Evolutionary conservation across 1,140 invertebrate species (phyloP).

Genomic region (Drosophila ohnishii): DNA sequence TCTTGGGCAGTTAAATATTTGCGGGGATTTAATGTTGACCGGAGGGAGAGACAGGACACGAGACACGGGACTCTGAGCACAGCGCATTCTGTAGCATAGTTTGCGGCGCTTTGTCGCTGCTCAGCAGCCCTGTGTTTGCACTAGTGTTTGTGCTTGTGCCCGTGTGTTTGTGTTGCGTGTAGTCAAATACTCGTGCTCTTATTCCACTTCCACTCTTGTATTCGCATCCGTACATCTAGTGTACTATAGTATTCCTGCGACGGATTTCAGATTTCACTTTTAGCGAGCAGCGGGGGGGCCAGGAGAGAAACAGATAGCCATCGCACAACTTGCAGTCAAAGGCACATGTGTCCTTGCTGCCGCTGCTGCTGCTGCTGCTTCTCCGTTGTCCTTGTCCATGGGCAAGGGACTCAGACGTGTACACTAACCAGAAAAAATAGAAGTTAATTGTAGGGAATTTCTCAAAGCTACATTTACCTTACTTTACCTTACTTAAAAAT

Average conservation of each 20-base stretch:
- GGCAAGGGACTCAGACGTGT: slow-evolving; percentile 21
- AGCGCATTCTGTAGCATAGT: slow-evolving; percentile 36
- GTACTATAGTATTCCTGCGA: slow-evolving; percentile 44
- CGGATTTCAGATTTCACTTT: slow-evolving; percentile 77
- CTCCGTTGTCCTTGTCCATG: slow-evolving; percentile 70
- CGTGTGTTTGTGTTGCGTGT: slow-evolving; percentile 59
- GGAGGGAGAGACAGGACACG: slow-evolving; percentile 3
- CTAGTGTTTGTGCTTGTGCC: slow-evolving; percentile 25
- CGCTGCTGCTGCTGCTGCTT: slow-evolving; percentile 9
- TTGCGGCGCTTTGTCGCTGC: slow-evolving; percentile 52
- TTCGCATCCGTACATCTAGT: slow-evolving; percentile 42
- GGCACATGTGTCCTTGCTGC: slow-evolving; percentile 69
- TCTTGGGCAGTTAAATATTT: slow-evolving; percentile 68
- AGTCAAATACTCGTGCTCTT: slow-evolving; percentile 39
- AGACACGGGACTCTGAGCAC: slow-evolving; percentile 2
- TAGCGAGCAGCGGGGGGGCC: slow-evolving; percentile 33
- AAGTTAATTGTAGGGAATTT: background rate
- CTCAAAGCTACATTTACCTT: too few species aligned
- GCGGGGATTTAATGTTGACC: slow-evolving; percentile 69
- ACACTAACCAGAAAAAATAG: slow-evolving; percentile 1
- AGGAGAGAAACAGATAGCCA: slow-evolving; percentile 33
- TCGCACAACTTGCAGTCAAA: slow-evolving; percentile 72
- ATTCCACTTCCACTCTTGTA: slow-evolving; percentile 13
- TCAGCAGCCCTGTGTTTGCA: slow-evolving; percentile 35
- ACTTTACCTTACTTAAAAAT: background rate